These are phyloP conservation scores for Phocoena sinus DNA, from an alignment of 2,113 vertebrate species.

Conservation along the genomic window DNA sequence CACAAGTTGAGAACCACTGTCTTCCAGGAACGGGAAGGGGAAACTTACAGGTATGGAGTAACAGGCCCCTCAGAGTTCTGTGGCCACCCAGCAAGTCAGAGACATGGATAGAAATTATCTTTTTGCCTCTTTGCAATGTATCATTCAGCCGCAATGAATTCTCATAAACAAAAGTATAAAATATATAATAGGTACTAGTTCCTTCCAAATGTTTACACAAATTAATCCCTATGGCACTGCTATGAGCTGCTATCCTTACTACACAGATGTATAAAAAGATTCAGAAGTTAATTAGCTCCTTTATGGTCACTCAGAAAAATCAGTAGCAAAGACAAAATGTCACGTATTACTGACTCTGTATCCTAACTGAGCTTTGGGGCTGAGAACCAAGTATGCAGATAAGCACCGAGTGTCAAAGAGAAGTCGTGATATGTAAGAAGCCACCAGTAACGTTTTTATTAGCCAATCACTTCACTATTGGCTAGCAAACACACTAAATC, in stretches of 20 bases:
- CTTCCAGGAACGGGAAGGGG: neutral
- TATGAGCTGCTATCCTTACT: neutral
- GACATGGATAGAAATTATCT: conserved; percentile 5
- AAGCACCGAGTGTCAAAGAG: neutral
- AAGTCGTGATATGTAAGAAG: neutral
- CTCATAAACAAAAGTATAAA: conserved; percentile 9
- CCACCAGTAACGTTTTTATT: neutral
- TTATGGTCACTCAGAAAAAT: conserved; percentile 16
- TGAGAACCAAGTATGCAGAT: neutral
- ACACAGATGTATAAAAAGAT: neutral
- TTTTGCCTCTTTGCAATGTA: conserved; percentile 21
- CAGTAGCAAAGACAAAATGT: conserved; percentile 1
- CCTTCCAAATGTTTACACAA: conserved; percentile 32
- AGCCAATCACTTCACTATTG: neutral
- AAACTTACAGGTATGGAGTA: neutral
- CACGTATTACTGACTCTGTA: neutral
- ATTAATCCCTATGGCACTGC: neutral
- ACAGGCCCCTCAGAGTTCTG: neutral
- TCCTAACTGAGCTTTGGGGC: neutral
- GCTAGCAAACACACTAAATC: neutral
- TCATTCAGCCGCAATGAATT: conserved; percentile 10
- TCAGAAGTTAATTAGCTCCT: conserved; percentile 23
- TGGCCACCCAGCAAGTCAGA: neutral
- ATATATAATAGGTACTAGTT: neutral
- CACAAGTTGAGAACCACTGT: neutral